These are phyloP conservation scores for Puntigrus tetrazona DNA, from an alignment of 2,113 vertebrate genomes.

Conservation along the genomic window DNA sequence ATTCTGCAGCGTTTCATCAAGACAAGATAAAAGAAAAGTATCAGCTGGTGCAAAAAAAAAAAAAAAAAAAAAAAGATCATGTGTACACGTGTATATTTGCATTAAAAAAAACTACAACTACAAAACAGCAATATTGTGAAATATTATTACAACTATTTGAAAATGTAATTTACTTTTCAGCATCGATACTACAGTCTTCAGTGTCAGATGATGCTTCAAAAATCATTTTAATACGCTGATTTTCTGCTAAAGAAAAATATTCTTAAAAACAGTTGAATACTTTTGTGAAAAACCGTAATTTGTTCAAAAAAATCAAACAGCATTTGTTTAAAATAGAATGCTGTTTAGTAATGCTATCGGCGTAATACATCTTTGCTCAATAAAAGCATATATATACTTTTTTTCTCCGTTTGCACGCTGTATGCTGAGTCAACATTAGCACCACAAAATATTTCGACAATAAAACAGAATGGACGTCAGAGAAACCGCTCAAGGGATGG, in stretches of 20 bases:
- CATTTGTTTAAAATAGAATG: not conserved
- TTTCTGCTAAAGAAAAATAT: not conserved
- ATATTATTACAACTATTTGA: not conserved
- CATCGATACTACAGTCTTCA: not conserved
- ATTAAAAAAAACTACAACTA: not conserved
- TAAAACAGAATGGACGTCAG: not conserved
- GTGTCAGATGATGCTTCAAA: not conserved
- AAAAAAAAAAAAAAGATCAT: not conserved
- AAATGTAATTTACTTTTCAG: not conserved
- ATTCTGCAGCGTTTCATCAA: not conserved
- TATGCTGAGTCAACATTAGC: slow-evolving; percentile 8
- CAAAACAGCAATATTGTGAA: not conserved
- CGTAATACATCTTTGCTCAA: not conserved
- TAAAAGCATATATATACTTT: not conserved
- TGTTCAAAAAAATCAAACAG: not conserved
- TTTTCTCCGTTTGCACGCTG: not conserved
- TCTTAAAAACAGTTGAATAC: not conserved
- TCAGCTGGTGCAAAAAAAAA: not conserved
- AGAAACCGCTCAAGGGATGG: slow-evolving; percentile 6
- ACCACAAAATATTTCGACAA: slow-evolving; percentile 8
- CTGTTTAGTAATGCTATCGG: not conserved
- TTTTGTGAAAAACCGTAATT: not conserved
- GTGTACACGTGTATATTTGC: not conserved
- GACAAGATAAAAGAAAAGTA: not conserved
- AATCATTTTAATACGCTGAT: not conserved